A percentile compares a stretch with the other conserved stretches of the same genome.
These are phyloP conservation scores for Leptopilina syphax DNA, from an alignment of 2,888 invertebrate genomes.

Conservation along the genomic window DNA sequence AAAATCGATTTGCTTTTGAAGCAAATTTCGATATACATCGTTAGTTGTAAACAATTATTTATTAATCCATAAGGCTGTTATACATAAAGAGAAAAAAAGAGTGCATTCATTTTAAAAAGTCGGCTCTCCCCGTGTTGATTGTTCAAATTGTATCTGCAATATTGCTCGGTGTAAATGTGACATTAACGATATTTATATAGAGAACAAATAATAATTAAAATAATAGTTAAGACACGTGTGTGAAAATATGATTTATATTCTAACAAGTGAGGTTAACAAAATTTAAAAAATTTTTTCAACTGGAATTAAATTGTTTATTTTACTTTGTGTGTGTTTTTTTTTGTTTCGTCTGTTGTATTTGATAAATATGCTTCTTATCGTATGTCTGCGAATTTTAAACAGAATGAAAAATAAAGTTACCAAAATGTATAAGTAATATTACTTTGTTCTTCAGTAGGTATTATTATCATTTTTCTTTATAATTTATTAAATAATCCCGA, in stretches of 20 bases:
- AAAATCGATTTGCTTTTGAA: not conserved
- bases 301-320: not conserved
- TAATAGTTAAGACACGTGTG: not conserved
- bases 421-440: slow-evolving; percentile 3
- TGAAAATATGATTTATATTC: slow-evolving; percentile 2
- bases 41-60: slow-evolving; percentile 34
- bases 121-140: slow-evolving; percentile 1
- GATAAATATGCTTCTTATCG: slow-evolving; percentile 26
- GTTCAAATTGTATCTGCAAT: slow-evolving; percentile 15
- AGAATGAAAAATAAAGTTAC: slow-evolving; percentile 32
- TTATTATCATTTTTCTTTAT: no score
- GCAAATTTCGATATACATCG: slow-evolving; percentile 20
- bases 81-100: not conserved
- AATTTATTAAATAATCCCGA: no score
- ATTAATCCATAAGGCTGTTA: slow-evolving; percentile 37
- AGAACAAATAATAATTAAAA: not conserved
- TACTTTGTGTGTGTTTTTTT: not conserved
- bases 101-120: slow-evolving; percentile 3
- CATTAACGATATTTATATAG: not conserved
- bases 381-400: slow-evolving; percentile 4
- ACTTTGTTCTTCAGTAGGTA: no score
- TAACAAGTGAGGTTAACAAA: not conserved
- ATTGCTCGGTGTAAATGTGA: slow-evolving; percentile 14
- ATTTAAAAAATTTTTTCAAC: not conserved
- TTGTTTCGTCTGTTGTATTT: slow-evolving; percentile 18